phyloP scores from a whole-genome alignment of 1,140 invertebrate genomes.

The Lepidurus arcticus region DNA sequence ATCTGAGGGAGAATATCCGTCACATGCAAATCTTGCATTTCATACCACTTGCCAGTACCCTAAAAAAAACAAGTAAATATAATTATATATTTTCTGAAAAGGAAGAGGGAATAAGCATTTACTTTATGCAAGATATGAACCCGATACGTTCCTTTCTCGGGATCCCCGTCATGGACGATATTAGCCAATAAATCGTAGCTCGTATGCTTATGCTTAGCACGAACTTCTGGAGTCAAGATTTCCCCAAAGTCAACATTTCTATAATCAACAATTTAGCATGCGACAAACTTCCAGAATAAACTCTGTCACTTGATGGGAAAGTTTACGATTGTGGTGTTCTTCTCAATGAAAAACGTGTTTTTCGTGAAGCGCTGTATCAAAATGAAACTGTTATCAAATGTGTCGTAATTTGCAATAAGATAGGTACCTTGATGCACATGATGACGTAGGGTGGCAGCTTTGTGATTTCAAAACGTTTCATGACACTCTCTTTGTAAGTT shows the following conservation, averaged over 20 bases:
- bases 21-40: conserved; percentile 98
- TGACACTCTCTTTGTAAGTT: conserved; percentile 96
- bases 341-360: conserved; percentile 98
- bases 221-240: conserved; percentile 77
- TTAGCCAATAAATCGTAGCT: conserved; percentile 96
- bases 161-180: conserved; percentile 96
- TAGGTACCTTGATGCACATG: conserved; percentile 79
- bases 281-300: conserved; percentile 33
- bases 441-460: conserved; percentile 94
- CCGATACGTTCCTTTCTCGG: conserved; percentile 87
- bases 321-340: conserved; percentile 99
- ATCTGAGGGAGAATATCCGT: conserved; percentile 97
- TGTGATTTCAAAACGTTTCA: conserved; percentile 95
- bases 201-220: conserved; percentile 68
- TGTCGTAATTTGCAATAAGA: neutral
- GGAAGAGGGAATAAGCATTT: conserved; percentile 40
- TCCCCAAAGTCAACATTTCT: conserved; percentile 97
- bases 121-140: conserved; percentile 94
- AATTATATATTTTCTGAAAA: conserved; percentile 26
- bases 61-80: conserved; percentile 39
- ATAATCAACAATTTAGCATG: conserved; percentile 41
- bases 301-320: conserved; percentile 91
- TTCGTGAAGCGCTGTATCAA: conserved; percentile 82
- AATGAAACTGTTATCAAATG: conserved; percentile 35
- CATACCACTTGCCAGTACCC: conserved; percentile 75